Conservation (phyloP, 2,888 invertebrate genomes). For the Agrotis clavis region DNA sequence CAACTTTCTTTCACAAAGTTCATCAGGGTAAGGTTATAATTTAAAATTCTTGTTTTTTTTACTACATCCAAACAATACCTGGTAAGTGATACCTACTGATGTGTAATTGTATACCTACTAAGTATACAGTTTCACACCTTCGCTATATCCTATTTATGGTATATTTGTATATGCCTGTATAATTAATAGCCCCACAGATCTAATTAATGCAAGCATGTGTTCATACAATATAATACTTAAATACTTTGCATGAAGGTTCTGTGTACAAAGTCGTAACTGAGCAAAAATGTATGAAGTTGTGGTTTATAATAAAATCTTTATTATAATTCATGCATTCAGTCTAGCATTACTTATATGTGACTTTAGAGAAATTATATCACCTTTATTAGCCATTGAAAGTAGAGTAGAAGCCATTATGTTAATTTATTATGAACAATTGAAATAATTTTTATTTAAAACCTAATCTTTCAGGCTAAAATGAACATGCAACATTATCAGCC, state of each 20-base stretch:
- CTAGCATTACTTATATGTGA: background rate
- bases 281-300: background rate
- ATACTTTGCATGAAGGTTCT: background rate
- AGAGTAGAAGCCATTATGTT: background rate
- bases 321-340: conserved; percentile 2
- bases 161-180: background rate
- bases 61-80: no score
- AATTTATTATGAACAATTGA: background rate
- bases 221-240: conserved; percentile 19
- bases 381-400: background rate
- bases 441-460: background rate
- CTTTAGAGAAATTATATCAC: background rate
- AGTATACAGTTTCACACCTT: background rate
- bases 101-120: no score
- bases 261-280: background rate
- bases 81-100: no score
- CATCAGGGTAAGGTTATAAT: no score
- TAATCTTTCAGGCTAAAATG: no score
- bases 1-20: no score
- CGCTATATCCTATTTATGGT: background rate
- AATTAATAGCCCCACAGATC: background rate
- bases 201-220: conserved; percentile 18
- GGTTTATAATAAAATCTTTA: background rate
- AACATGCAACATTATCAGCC: background rate
- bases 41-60: no score